Percentiles rank a stretch among this genome's conserved stretches.
Conservation (phyloP, 2,888 invertebrate genomes). For the Pseudolycoriella hygida region DNA sequence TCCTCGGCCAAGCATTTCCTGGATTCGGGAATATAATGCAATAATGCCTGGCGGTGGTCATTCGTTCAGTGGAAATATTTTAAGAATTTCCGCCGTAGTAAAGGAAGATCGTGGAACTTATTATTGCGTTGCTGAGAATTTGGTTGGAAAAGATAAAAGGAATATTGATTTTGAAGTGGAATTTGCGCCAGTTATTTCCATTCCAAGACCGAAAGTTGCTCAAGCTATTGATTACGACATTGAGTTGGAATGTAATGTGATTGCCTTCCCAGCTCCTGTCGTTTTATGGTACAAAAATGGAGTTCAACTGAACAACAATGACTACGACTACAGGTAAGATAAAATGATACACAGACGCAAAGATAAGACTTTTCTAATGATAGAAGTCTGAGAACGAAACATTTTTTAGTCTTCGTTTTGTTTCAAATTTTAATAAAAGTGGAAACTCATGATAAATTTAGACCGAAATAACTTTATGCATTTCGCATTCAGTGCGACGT, state of each 20-base stretch:
- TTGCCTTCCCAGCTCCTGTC: constrained; percentile 25
- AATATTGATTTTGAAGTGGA: constrained; percentile 24
- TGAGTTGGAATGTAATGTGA: constrained; percentile 25
- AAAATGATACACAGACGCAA: too few species aligned
- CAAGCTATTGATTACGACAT: constrained; percentile 21
- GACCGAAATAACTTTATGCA: too few species aligned
- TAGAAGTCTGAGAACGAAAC: too few species aligned
- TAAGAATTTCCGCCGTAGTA: constrained; percentile 21
- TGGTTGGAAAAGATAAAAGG: constrained; percentile 23
- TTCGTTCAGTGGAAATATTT: constrained; percentile 17
- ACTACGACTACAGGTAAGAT: constrained; percentile 10
- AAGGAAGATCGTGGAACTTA: constrained; percentile 26
- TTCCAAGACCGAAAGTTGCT: constrained; percentile 24
- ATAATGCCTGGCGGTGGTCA: constrained; percentile 26
- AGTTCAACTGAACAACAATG: constrained; percentile 8
- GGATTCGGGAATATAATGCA: constrained; percentile 46
- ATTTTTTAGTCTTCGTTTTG: neutral
- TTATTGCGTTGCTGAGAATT: constrained; percentile 25
- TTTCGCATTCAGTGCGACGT: too few species aligned
- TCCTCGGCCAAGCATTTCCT: constrained; percentile 50
- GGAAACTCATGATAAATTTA: neutral
- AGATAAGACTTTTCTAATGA: too few species aligned
- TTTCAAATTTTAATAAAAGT: neutral
- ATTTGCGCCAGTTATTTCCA: constrained; percentile 25
- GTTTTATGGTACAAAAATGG: constrained; percentile 19